These are phyloP conservation scores for Pelochelys cantorii DNA, from an alignment of 2,797 vertebrate species.

Conservation along the genomic window DNA sequence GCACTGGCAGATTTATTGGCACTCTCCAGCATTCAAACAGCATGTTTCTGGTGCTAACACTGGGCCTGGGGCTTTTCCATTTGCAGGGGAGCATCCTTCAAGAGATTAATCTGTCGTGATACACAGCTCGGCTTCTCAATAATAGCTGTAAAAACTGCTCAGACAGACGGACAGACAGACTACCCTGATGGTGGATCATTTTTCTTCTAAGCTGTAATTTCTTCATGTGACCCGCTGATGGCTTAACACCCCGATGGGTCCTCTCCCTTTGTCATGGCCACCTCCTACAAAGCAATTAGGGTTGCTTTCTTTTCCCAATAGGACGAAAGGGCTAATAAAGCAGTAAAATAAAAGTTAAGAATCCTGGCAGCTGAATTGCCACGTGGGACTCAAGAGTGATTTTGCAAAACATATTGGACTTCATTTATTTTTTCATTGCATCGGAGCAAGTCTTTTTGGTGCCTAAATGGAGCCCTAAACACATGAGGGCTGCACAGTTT, in stretches of 20 bases:
- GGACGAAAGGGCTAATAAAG: background rate
- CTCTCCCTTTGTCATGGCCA: background rate
- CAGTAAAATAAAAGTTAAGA: accelerated
- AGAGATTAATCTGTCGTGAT: slow-evolving; percentile 27
- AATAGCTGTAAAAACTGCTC: slow-evolving; percentile 30
- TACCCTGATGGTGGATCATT: background rate
- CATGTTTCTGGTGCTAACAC: background rate
- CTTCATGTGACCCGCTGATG: background rate
- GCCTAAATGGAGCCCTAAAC: background rate
- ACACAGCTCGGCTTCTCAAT: slow-evolving; percentile 24
- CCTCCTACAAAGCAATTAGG: background rate
- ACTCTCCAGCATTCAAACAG: background rate
- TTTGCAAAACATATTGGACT: background rate
- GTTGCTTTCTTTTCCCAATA: background rate
- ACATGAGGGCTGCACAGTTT: background rate
- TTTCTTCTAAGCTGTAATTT: background rate
- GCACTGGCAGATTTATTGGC: background rate
- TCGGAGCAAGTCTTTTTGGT: background rate
- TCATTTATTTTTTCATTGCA: accelerated
- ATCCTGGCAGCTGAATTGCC: background rate
- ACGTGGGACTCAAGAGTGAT: background rate
- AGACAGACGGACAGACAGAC: background rate
- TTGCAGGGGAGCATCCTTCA: background rate
- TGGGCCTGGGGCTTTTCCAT: background rate
- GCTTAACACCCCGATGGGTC: accelerated